These are phyloP conservation scores for Eleutherodactylus coqui DNA, from an alignment of 2,797 vertebrate species.

Conservation along the genomic window DNA sequence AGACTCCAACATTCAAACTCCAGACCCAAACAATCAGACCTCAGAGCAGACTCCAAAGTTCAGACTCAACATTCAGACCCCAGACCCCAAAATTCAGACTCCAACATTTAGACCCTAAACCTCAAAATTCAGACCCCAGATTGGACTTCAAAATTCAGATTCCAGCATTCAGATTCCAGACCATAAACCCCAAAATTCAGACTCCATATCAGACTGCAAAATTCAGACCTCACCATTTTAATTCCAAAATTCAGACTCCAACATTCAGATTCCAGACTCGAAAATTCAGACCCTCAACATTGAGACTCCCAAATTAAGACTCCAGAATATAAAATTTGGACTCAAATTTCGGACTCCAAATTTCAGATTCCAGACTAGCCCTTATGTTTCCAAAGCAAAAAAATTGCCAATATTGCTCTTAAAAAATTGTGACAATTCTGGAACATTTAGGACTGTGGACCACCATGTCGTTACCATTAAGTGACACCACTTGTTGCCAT, in stretches of 20 bases:
- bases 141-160: background rate
- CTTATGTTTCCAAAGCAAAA: too few relatives aligned
- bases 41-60: background rate
- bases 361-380: too few relatives aligned
- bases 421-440: too few relatives aligned
- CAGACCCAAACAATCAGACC: background rate
- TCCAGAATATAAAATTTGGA: too few relatives aligned
- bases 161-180: background rate
- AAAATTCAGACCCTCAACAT: background rate
- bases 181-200: background rate
- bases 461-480: too few relatives aligned
- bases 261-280: background rate
- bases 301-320: too few relatives aligned
- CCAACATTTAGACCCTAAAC: background rate
- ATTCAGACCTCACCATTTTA: background rate
- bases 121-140: background rate
- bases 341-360: too few relatives aligned
- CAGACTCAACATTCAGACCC: background rate
- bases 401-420: too few relatives aligned
- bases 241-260: background rate
- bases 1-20: background rate
- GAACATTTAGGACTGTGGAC: too few relatives aligned
- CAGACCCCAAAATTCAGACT: background rate
- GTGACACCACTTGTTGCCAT: too few relatives aligned
- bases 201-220: background rate